phyloP scores from a whole-genome alignment of 64 coral and sea anemone genomes.

The Acropora tenuis region DNA sequence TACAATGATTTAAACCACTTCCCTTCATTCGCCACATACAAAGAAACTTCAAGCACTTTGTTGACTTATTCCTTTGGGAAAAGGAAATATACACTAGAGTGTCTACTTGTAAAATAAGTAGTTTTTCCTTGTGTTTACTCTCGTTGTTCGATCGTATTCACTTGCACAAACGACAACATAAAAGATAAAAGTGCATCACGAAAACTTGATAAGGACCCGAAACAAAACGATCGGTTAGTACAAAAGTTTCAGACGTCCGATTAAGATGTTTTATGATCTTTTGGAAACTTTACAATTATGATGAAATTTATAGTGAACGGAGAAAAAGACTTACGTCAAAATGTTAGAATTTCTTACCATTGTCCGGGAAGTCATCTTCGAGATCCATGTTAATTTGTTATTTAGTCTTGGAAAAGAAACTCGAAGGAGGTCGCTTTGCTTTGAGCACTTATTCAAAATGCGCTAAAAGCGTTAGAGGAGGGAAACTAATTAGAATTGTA shows the following conservation, averaged over 20 bases:
- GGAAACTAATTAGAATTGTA: slow-evolving; percentile 27
- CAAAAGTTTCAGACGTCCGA: background rate
- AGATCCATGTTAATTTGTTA: slow-evolving; percentile 11
- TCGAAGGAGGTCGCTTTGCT: background rate
- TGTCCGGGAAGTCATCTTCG: background rate
- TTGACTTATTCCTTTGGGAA: slow-evolving; percentile 3
- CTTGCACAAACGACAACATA: too few species aligned
- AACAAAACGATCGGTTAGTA: background rate
- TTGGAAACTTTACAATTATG: background rate
- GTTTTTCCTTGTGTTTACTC: too few species aligned
- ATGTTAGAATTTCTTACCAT: background rate
- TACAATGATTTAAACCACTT: background rate
- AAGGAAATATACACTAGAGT: background rate
- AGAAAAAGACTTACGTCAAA: background rate
- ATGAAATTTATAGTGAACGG: background rate
- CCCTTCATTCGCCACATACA: background rate
- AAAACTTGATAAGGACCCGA: too few species aligned
- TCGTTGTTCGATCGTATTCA: background rate
- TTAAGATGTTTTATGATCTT: background rate
- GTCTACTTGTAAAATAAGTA: background rate
- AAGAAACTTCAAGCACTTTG: background rate
- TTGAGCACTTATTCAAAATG: slow-evolving; percentile 22
- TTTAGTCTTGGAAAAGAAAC: background rate
- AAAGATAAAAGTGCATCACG: too few species aligned
- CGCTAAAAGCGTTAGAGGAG: background rate